A percentile compares a stretch with the other conserved stretches of the same genome.
Evolutionary conservation across 2,888 invertebrate genomes (phyloP).

Genomic region (Candidula unifasciata): DNA sequence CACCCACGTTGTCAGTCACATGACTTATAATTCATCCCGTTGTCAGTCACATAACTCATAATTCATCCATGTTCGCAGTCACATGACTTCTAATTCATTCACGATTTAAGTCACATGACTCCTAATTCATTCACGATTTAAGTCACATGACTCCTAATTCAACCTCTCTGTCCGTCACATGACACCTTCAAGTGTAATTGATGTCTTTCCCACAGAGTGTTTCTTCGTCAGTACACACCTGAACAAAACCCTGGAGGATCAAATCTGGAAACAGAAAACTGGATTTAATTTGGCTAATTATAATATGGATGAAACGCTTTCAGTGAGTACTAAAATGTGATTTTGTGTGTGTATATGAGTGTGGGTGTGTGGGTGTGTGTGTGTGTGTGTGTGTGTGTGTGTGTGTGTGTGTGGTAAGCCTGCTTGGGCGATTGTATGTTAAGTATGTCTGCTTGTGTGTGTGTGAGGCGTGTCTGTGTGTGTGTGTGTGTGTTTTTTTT

Average conservation of each 20-base stretch:
- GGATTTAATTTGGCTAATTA: constrained; percentile 72
- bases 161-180: not conserved
- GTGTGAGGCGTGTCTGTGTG: not conserved
- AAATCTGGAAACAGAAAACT: constrained; percentile 71
- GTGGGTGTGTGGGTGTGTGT: not conserved
- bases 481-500: not conserved
- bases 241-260: constrained; percentile 68
- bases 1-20: too few species aligned
- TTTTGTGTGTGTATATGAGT: not conserved
- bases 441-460: not conserved
- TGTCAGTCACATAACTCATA: too few species aligned
- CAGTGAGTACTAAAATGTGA: constrained; percentile 60
- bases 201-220: constrained; percentile 62
- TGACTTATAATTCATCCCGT: too few species aligned
- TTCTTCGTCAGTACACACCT: constrained; percentile 70
- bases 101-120: not conserved
- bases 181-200: too few species aligned
- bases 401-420: not conserved
- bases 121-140: not conserved
- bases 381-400: not conserved
- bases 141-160: not conserved
- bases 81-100: too few species aligned
- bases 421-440: not conserved
- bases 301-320: constrained; percentile 69
- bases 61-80: too few species aligned